Conservation (phyloP, 2,888 invertebrate genomes). For the Platycnemis pennipes region DNA sequence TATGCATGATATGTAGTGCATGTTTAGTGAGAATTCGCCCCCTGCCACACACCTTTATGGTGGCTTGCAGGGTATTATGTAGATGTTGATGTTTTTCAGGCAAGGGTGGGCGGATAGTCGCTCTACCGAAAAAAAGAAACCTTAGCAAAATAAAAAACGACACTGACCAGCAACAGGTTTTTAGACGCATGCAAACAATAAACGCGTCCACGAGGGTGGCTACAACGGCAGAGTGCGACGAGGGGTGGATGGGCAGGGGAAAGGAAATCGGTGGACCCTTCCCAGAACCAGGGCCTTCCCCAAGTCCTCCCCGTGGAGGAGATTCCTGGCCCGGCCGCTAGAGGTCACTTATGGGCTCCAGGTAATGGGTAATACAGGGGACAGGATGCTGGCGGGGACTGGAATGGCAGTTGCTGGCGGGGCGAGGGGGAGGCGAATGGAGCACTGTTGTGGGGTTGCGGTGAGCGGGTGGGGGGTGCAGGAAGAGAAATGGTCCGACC, state of each 20-base stretch:
- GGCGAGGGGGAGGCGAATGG: background rate
- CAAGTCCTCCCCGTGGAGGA: background rate
- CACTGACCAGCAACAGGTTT: constrained; percentile 38
- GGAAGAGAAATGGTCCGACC: background rate
- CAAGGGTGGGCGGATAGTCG: background rate
- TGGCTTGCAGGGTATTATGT: background rate
- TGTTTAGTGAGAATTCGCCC: no score
- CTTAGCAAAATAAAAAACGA: background rate
- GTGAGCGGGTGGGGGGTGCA: background rate
- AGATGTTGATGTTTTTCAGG: background rate
- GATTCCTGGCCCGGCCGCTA: constrained; percentile 53
- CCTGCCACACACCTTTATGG: background rate
- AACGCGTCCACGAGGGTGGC: constrained; percentile 40
- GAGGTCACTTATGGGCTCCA: constrained; percentile 63
- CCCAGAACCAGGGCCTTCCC: background rate
- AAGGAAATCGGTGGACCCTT: background rate
- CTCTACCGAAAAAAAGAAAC: background rate
- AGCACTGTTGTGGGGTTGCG: constrained; percentile 42
- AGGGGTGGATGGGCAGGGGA: background rate
- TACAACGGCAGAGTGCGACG: background rate
- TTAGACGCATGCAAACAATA: constrained; percentile 33
- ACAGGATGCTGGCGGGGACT: background rate
- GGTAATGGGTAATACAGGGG: constrained; percentile 46
- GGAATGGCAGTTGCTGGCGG: background rate
- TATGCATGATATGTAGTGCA: no score